Conservation (phyloP, 2,113 vertebrate genomes). For the Elaphurus davidianus region DNA sequence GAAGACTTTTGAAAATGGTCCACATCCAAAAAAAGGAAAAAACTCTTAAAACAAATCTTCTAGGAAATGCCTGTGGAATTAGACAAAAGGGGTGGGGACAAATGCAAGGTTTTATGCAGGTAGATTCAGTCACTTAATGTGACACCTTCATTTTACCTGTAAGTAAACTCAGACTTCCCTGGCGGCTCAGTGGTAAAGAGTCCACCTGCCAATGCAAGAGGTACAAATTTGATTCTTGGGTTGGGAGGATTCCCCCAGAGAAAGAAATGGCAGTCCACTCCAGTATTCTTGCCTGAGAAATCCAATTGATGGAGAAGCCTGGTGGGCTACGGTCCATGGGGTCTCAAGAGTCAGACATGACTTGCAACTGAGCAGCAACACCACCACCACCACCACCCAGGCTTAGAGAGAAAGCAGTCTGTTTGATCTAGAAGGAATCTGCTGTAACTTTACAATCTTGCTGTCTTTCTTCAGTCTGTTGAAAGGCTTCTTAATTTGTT, state of each 20-base stretch:
- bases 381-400: not conserved
- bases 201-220: not conserved
- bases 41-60: not conserved
- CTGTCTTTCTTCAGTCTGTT: not conserved
- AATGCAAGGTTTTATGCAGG: not conserved
- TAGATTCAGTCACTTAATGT: not conserved
- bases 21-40: not conserved
- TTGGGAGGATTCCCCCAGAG: not conserved
- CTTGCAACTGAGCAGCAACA: not conserved
- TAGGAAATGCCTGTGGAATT: not conserved
- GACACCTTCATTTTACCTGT: not conserved
- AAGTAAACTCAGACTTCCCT: not conserved
- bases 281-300: not conserved
- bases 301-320: not conserved
- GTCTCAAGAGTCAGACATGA: not conserved
- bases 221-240: not conserved
- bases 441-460: not conserved
- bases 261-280: not conserved
- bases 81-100: not conserved
- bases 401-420: not conserved
- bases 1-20: not conserved
- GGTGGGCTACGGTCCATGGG: not conserved
- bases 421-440: not conserved
- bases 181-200: not conserved
- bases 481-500: not conserved